Evolutionary conservation across 2,888 invertebrate species (phyloP).

Genomic region (Latheticus oryzae): DNA sequence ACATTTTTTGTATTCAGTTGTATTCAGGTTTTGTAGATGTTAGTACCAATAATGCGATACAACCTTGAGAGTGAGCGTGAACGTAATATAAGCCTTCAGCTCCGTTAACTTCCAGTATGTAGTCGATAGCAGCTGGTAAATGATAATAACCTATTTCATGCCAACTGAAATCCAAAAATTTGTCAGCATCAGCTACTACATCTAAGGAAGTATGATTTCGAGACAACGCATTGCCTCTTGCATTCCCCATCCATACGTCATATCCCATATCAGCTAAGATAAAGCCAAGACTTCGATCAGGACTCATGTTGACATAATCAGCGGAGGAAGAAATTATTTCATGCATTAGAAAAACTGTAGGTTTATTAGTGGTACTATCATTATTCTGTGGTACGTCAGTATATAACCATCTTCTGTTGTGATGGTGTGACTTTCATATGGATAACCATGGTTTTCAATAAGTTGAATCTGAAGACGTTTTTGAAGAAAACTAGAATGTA

Average conservation of each 20-base stretch:
- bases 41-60: constrained; percentile 77
- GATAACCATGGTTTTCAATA: constrained; percentile 60
- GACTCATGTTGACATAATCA: constrained; percentile 64
- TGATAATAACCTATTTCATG: constrained; percentile 34
- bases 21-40: constrained; percentile 73
- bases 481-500: neutral
- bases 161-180: constrained; percentile 39
- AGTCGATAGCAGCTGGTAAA: constrained; percentile 20
- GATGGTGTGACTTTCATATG: constrained; percentile 59
- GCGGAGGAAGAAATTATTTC: constrained; percentile 68
- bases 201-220: constrained; percentile 24
- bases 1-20: constrained; percentile 66
- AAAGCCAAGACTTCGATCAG: constrained; percentile 44
- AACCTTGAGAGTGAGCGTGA: constrained; percentile 70
- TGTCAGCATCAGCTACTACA: constrained; percentile 1
- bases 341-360: constrained; percentile 65
- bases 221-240: constrained; percentile 51
- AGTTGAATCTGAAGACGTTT: constrained; percentile 58
- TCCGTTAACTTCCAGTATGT: constrained; percentile 23
- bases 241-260: constrained; percentile 57
- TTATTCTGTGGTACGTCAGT: constrained; percentile 67
- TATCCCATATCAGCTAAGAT: constrained; percentile 56
- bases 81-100: constrained; percentile 37
- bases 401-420: constrained; percentile 69
- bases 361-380: constrained; percentile 2